These are phyloP conservation scores for Sorex maritimensis DNA, from an alignment of 2,797 vertebrate species.

Conservation along the genomic window DNA sequence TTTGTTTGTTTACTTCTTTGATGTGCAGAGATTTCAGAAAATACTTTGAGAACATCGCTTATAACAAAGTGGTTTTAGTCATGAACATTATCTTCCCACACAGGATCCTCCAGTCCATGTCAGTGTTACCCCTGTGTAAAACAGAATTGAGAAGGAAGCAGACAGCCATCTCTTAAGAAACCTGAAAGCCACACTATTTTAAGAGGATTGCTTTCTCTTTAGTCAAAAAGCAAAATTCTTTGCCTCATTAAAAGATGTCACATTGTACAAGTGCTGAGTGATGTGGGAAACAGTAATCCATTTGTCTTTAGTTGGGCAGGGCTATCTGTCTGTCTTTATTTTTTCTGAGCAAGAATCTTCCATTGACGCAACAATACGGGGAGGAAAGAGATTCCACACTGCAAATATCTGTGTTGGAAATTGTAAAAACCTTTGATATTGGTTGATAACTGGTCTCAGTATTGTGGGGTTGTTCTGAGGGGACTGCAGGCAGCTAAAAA, in stretches of 20 bases:
- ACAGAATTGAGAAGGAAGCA: background rate
- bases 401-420: background rate
- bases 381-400: too few relatives aligned
- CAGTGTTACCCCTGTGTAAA: background rate
- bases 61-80: background rate
- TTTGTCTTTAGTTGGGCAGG: background rate
- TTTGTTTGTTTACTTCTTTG: background rate
- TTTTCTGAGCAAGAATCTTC: background rate
- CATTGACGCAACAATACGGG: too few relatives aligned
- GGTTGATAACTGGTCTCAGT: background rate
- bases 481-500: background rate
- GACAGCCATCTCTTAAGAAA: background rate
- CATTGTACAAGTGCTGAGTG: background rate
- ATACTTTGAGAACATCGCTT: slow-evolving; percentile 6
- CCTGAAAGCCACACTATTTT: background rate
- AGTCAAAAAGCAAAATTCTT: slow-evolving; percentile 1
- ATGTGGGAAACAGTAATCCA: background rate
- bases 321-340: background rate
- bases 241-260: slow-evolving; percentile 48
- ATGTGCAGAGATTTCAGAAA: slow-evolving; percentile 4
- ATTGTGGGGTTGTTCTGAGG: background rate
- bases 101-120: slow-evolving; percentile 21
- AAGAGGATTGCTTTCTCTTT: background rate
- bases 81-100: background rate
- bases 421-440: background rate